A percentile compares a stretch with the other conserved stretches of the same genome.
Conservation (phyloP, 1,140 invertebrate species). For the Venustaconcha ellipsiformis region DNA sequence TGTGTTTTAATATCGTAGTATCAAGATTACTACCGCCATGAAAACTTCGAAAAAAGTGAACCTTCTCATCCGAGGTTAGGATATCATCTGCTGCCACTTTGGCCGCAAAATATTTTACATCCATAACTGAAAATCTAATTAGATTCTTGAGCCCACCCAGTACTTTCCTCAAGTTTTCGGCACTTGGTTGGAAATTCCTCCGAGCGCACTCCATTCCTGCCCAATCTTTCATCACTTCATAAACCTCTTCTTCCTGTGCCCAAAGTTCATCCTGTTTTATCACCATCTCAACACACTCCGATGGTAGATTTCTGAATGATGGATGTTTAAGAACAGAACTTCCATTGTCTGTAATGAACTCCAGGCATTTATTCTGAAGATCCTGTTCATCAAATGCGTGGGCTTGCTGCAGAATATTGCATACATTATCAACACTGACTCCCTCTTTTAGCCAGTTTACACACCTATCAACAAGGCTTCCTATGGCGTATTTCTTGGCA, state of each 20-base stretch:
- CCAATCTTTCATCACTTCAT: conserved; percentile 25
- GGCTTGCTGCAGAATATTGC: conserved; percentile 29
- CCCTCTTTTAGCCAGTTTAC: conserved; percentile 15
- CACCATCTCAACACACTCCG: conserved; percentile 20
- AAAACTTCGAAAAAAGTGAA: conserved; percentile 3
- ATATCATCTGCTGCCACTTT: conserved; percentile 23
- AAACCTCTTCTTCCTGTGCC: conserved; percentile 28
- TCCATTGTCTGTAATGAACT: too few relatives aligned
- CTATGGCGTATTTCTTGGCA: conserved; percentile 30
- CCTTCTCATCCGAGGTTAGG: conserved; percentile 18
- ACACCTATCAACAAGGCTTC: conserved; percentile 25
- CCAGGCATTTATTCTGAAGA: conserved; percentile 25
- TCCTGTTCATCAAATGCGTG: conserved; percentile 23
- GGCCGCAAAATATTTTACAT: conserved; percentile 21
- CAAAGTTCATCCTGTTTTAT: conserved; percentile 25
- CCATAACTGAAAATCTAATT: conserved; percentile 28
- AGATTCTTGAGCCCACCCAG: conserved; percentile 12
- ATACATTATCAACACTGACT: conserved; percentile 28
- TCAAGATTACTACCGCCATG: too few relatives aligned
- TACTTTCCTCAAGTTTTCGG: conserved; percentile 11
- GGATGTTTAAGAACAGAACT: too few relatives aligned
- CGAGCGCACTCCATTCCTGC: conserved; percentile 19
- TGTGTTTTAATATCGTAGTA: too few relatives aligned
- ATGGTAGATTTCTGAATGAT: conserved; percentile 8
- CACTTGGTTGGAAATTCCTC: conserved; percentile 14